phyloP scores from a whole-genome alignment of 2,888 invertebrate species.

The Nomada fucata region DNA sequence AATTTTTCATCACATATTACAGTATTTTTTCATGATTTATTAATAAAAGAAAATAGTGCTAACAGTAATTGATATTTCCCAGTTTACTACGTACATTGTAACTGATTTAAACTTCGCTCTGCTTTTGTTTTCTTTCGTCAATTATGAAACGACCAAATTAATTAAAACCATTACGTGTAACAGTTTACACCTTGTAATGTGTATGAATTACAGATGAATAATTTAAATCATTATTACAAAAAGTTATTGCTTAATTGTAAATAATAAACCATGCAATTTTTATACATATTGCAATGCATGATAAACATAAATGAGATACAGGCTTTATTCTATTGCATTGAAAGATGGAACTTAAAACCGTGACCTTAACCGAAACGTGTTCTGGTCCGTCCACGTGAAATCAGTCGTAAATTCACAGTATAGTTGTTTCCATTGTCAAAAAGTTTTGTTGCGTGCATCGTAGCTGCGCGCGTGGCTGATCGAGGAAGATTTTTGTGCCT shows the following conservation, averaged over 20 bases:
- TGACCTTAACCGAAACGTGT: constrained; percentile 50
- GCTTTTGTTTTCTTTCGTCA: not conserved
- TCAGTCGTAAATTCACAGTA: constrained; percentile 55
- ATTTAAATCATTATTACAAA: not conserved
- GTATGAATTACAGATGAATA: not conserved
- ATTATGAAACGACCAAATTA: not conserved
- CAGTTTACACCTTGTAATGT: not conserved
- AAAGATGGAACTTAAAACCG: constrained; percentile 42
- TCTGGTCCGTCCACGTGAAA: constrained; percentile 65
- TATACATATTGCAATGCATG: not conserved
- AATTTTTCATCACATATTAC: no score
- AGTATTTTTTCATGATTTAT: no score
- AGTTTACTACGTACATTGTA: not conserved
- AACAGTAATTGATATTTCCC: no score
- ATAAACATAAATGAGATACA: constrained; percentile 28
- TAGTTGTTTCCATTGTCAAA: constrained; percentile 63
- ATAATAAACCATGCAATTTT: not conserved
- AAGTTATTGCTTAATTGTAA: not conserved
- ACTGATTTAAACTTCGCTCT: not conserved
- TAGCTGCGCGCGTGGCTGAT: constrained; percentile 60
- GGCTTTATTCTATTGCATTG: constrained; percentile 16
- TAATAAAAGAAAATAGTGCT: no score
- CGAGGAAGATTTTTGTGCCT: constrained; percentile 65
- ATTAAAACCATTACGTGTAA: not conserved
- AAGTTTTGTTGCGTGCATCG: constrained; percentile 58